These are phyloP conservation scores for Ennomos fuscantarius DNA, from an alignment of 2,888 invertebrate genomes.

Conservation along the genomic window DNA sequence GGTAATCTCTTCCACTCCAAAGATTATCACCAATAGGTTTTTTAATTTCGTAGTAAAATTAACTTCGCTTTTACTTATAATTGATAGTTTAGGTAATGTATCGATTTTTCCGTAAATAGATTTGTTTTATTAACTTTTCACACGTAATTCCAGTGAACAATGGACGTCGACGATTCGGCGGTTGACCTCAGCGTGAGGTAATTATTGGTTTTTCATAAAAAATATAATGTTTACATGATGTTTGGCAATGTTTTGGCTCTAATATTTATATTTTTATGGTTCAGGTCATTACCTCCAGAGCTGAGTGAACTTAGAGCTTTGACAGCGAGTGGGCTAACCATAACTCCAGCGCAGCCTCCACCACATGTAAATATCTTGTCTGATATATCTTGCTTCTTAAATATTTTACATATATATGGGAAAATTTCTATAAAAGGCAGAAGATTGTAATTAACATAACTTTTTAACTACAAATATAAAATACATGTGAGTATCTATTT, in stretches of 20 bases:
- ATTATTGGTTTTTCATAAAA: conserved; percentile 41
- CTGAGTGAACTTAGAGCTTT: conserved; percentile 85
- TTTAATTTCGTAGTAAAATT: no score
- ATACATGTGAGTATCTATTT: no score
- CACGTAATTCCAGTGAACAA: conserved; percentile 80
- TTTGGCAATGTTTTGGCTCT: conserved; percentile 30
- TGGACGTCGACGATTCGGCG: conserved; percentile 95
- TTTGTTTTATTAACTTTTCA: conserved; percentile 52
- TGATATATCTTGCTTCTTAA: neutral
- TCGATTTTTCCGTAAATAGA: conserved; percentile 30
- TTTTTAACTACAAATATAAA: no score
- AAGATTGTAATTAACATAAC: no score
- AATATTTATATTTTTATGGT: conserved; percentile 25
- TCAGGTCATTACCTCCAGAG: conserved; percentile 79
- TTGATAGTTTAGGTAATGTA: neutral
- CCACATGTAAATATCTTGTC: conserved; percentile 70
- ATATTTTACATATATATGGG: no score
- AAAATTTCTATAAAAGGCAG: no score
- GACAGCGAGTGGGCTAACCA: conserved; percentile 86
- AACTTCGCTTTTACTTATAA: no score
- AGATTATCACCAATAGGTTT: no score
- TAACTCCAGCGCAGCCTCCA: conserved; percentile 86
- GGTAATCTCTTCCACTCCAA: neutral
- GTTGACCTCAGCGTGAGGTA: conserved; percentile 95
- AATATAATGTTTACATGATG: conserved; percentile 28